These are phyloP conservation scores for Trissoscelio sp. DNA, from an alignment of 2,888 invertebrate genomes.

Conservation along the genomic window DNA sequence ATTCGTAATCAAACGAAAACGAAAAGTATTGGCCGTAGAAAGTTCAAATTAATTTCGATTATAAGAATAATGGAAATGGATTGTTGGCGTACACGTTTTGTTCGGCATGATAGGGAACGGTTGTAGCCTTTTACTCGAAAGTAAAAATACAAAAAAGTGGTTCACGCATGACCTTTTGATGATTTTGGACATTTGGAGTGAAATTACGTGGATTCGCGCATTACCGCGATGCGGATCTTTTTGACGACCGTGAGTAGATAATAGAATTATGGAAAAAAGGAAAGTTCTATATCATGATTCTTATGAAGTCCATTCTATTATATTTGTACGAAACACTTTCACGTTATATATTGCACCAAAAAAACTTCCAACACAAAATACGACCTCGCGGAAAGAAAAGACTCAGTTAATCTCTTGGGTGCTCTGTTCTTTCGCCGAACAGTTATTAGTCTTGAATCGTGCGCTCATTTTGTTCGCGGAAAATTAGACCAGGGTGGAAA, in stretches of 20 bases:
- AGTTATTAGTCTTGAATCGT: slow-evolving; percentile 13
- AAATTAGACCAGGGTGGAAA: slow-evolving; percentile 1
- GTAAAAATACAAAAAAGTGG: slow-evolving; percentile 49
- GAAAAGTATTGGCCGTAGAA: slow-evolving; percentile 15
- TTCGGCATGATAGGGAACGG: neutral
- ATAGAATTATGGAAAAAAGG: slow-evolving; percentile 57
- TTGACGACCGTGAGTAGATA: slow-evolving; percentile 18
- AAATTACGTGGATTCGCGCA: slow-evolving; percentile 46
- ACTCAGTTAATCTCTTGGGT: slow-evolving; percentile 14
- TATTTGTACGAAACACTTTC: slow-evolving; percentile 55
- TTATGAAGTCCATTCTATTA: slow-evolving; percentile 30
- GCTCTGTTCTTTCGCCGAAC: neutral
- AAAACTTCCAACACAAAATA: slow-evolving; percentile 30
- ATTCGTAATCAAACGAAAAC: slow-evolving; percentile 20
- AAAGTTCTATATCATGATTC: slow-evolving; percentile 47
- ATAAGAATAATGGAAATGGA: slow-evolving; percentile 29
- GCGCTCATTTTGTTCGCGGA: neutral
- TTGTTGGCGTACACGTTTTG: slow-evolving; percentile 3
- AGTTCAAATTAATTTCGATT: slow-evolving; percentile 45
- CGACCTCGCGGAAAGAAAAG: slow-evolving; percentile 25
- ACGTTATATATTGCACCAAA: slow-evolving; percentile 41
- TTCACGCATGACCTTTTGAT: slow-evolving; percentile 45
- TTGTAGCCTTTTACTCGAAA: slow-evolving; percentile 38
- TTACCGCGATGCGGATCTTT: slow-evolving; percentile 50
- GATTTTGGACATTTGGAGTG: slow-evolving; percentile 45